These are phyloP conservation scores for Tribolium castaneum DNA, from an alignment of 1,140 invertebrate genomes.

Conservation along the genomic window DNA sequence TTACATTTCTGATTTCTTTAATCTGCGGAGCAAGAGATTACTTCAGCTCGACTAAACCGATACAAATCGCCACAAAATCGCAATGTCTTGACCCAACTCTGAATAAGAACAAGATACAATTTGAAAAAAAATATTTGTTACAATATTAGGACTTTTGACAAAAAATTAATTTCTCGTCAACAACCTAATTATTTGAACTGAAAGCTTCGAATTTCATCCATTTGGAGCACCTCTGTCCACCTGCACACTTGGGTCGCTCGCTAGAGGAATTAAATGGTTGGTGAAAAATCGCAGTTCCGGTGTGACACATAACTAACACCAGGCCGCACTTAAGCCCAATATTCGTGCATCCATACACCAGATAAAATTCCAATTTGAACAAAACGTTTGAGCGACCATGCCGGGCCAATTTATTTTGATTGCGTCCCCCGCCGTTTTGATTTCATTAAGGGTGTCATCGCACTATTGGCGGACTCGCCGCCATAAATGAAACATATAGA, in stretches of 20 bases:
- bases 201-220: background rate
- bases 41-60: too few species aligned
- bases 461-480: conserved; percentile 52
- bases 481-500: conserved; percentile 54
- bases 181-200: background rate
- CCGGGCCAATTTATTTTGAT: conserved; percentile 38
- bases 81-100: too few species aligned
- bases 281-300: conserved; percentile 20
- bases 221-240: background rate
- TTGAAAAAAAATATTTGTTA: too few species aligned
- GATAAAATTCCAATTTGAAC: conserved; percentile 33
- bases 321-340: conserved; percentile 24
- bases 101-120: too few species aligned
- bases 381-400: conserved; percentile 33
- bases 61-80: too few species aligned
- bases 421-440: conserved; percentile 52
- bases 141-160: too few species aligned
- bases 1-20: too few species aligned
- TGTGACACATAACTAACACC: conserved; percentile 28
- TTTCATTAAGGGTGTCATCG: conserved; percentile 60
- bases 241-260: background rate
- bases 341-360: conserved; percentile 23
- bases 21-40: too few species aligned
- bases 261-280: background rate
- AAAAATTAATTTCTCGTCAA: too few species aligned